Base-by-base conservation (phyloP, 2,888 invertebrate genomes). In the Lepas anatifera region DNA sequence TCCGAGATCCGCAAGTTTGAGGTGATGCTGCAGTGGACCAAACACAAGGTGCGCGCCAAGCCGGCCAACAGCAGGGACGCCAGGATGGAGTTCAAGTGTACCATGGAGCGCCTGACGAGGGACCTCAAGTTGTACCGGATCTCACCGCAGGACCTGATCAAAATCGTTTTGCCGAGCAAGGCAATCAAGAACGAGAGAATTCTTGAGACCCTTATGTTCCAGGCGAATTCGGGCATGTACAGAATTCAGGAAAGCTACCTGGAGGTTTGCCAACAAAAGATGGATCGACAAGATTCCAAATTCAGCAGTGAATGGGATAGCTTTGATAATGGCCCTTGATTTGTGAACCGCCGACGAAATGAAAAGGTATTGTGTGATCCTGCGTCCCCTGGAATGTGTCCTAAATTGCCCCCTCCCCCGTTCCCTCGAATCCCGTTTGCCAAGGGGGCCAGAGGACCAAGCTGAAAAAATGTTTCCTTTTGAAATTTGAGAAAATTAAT, bases 221-320 rank as follows among this genome's bases (percentile, higher is more conserved):
- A 95, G 81, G 94, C 94, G 68, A 93, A 92, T 80, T 87, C 91
- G 4, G 95, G 95, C 66, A 93, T 93, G 85, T 95, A 93, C 81
- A 85, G 93, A 72, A 90, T 94, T 79, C 91, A 93, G 78, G 92
- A 93, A 80, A 87, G 87, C 75, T 90, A 90, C 78, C 82, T 95
- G 77, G 90, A 92, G 80, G 92, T 90, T 75, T 94, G 92, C 79
- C 89, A 92, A 77, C 89, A 89, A 79, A 86, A 89, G 76, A 84
- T 93, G 77, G 89, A 91, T 81, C 91, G 91, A 81, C 92, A 93
- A 80, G 92, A 93, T 81, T 92, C 92, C 72, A 85, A 89, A 76
- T 88, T 87, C 80, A 89, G 89, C 74, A 89, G 89, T 73, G 90
- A 91, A 80, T 88, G 87, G 82, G 89, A 88, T 79, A 87, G 87